These are phyloP conservation scores for Sternarchorhynchus goeldii DNA, from an alignment of 2,797 vertebrate genomes.

Conservation along the genomic window DNA sequence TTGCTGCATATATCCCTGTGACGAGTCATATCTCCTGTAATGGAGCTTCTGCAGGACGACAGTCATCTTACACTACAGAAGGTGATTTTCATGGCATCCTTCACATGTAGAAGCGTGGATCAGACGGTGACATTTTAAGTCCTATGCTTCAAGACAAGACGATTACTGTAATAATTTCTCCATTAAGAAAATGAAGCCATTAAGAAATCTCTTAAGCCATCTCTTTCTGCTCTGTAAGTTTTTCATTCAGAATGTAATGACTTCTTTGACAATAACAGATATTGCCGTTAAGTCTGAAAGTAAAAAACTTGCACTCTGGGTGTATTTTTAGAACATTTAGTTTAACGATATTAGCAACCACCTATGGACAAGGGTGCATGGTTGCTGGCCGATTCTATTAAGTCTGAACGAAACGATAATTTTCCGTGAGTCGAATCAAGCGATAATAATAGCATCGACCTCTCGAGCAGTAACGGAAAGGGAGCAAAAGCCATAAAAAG, in stretches of 20 bases:
- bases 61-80: slow-evolving; percentile 12
- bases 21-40: slow-evolving; percentile 1
- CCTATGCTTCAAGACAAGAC: neutral
- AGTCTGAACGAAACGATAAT: slow-evolving; percentile 16
- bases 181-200: neutral
- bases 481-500: neutral
- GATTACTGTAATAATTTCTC: neutral
- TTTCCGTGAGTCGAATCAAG: slow-evolving; percentile 26
- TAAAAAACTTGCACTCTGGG: too few relatives aligned
- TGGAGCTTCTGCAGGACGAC: neutral
- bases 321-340: too few relatives aligned
- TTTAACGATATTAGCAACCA: neutral
- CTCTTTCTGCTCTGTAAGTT: too few relatives aligned
- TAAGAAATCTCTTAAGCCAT: too few relatives aligned
- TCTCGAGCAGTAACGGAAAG: neutral
- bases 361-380: neutral
- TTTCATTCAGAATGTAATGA: neutral
- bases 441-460: slow-evolving; percentile 18
- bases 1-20: neutral
- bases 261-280: too few relatives aligned
- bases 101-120: neutral
- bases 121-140: neutral
- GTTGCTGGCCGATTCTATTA: neutral
- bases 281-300: too few relatives aligned
- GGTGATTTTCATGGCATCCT: neutral